Evolutionary conservation across 2,113 vertebrate species (phyloP), one percentile per base, ranked within the genome.

Genomic region (Atractosteus spatula): DNA sequence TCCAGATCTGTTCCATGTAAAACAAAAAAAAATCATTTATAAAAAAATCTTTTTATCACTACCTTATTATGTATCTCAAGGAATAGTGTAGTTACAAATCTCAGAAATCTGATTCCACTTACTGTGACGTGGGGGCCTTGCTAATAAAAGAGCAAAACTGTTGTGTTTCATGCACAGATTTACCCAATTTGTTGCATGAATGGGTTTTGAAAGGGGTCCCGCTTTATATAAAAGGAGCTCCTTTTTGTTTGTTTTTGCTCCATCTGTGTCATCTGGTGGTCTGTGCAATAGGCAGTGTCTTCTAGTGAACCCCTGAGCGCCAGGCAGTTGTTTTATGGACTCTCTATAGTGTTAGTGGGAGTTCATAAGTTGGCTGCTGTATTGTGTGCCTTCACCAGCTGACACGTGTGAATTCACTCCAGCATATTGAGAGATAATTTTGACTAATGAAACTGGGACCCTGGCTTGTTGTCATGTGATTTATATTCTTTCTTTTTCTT

Each of bases 251-350:
- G 90, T 89, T 89, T 92, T 95, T 87, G 90, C 89, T 93, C 96
- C 94, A 95, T 97, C 96, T 97, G 96, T 94, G 93, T 96, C 94
- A 94, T 96, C 94, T 95, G 94, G 95, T 96, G 95, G 93, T 92
- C 93, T 93, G 91, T 94, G 93, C 92, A 91, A 86, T 89, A 93
- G 93, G 92, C 88, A 91, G 91, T 90, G 87, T 94, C 92, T 90
- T 86, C 85, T 85, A 91, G 92, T 87, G 93, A 91, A 94, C 96
- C 92, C 91, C 88, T 94, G 92, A 92, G 92, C 86, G 86, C 88
- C 80, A 86, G 91, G 89, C 94, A 90, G 92, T 96, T 94, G 94
- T 95, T 98, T 98, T 95, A 98, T 99, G 93, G 94, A 98, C 96
- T 97, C 92, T 83, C 80, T 83, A 86, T 92, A 89, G 89, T 91